phyloP scores from a whole-genome alignment of 2,888 invertebrate genomes.

The Clistopyga incitator region DNA sequence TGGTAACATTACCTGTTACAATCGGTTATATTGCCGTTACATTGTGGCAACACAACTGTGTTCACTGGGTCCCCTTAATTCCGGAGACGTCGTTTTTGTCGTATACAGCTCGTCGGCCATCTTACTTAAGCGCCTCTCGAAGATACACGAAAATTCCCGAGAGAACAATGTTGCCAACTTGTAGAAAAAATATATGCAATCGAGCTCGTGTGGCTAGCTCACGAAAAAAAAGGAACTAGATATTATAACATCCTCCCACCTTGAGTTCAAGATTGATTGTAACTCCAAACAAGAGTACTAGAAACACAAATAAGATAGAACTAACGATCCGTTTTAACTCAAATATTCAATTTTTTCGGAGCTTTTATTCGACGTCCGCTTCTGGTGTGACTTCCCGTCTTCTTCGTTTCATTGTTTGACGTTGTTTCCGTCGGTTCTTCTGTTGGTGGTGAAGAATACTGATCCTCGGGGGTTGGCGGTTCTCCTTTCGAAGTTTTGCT shows the following conservation, averaged over 20 bases:
- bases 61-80: too few relatives aligned
- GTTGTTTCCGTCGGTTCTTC: neutral
- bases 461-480: neutral
- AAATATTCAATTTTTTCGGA: conserved; percentile 8
- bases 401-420: neutral
- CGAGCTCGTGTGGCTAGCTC: too few relatives aligned
- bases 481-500: neutral
- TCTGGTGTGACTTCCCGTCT: neutral
- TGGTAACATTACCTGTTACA: too few relatives aligned
- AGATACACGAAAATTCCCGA: too few relatives aligned
- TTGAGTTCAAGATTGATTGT: conserved; percentile 25
- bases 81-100: too few relatives aligned
- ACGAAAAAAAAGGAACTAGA: too few relatives aligned
- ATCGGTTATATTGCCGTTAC: too few relatives aligned
- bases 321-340: neutral
- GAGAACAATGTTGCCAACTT: too few relatives aligned
- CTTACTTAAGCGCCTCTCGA: too few relatives aligned
- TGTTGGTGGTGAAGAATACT: neutral
- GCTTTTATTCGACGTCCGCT: neutral
- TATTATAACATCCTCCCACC: conserved; percentile 38
- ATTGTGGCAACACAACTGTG: too few relatives aligned
- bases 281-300: conserved; percentile 1
- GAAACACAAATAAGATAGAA: neutral
- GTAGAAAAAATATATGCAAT: too few relatives aligned
- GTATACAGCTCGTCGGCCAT: too few relatives aligned